Base-by-base conservation (phyloP, 2,797 vertebrate species). In the Fistularia tabacaria region DNA sequence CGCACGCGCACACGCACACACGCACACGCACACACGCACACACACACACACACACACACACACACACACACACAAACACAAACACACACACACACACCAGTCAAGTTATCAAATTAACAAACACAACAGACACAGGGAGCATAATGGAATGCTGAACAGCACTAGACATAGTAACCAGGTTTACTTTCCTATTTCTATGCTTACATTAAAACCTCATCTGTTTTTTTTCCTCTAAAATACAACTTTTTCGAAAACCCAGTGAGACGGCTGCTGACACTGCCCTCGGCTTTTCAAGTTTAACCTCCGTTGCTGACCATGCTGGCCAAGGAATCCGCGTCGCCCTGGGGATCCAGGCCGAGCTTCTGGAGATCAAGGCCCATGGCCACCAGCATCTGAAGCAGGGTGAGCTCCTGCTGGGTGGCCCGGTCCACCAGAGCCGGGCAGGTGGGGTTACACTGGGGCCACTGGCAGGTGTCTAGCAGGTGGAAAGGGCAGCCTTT, bases 391-490 rank as follows among this genome's bases (percentile, higher is more conserved):
- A 91, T 88, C 82, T 93, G 90, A 57, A 92, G 71, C 57, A 93
- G 79, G 43, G 88, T 93, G 63, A 92, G 85, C 79, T 93, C 91
- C 75, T 91, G 91, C 46, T 91, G 88, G 9, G 91, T 91, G 67
- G 85, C 82, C 71, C 74, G 88, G 63, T 93, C 90, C 39, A 92
- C 84, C 69, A 93, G 78, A 11, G 87, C 80, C 1, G 92, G 91
- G 65, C 93, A 94, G 50, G 91, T 93, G 52, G 93, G 92, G 80
- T 94, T 93, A 74, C 92, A 94, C 71, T 94, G 92, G 14, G 92
- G 92, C 89, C 82, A 87, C 42, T 90, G 92, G 71, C 93, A 93
- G 59, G 73, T 88, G 74, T 93, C 92, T 37, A 93, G 77, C 51
- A 93, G 80, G 73, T 93, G 87, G 69, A 91, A 93, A 52, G 92